Base-by-base conservation (phyloP, 2,797 vertebrate species). In the Enteromius mattozi region DNA sequence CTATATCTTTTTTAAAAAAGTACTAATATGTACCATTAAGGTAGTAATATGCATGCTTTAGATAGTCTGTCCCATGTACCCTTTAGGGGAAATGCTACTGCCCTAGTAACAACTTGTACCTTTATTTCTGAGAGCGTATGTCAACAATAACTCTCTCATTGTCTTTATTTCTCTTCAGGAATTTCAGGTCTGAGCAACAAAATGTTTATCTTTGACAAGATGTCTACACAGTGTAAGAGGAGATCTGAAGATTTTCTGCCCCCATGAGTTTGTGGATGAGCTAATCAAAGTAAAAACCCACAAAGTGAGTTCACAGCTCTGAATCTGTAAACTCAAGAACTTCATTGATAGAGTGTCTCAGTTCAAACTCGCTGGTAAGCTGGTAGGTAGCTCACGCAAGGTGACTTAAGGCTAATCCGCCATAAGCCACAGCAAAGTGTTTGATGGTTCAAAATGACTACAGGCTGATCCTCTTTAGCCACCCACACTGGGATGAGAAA, bases 381-480 rank as follows among this genome's bases (percentile, higher is more conserved):
- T 68, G 82, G 63, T 81, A 33, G 66, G 74, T 82, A 74, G 82
- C 82, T 47, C 63, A 54, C 42, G 30, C 47, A 45, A 74, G 56
- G 78, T 82, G 74, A 72, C 30, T 61, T 59, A 16, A 78, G 79
- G 66, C 68, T 87, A 85, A 82, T 85, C 83, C 65, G 4, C 56
- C 10, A 30, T 78, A 78, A 74, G 83, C 78, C 68, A 21, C 16
- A 49, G 70, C 45, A 72, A 81, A 87, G 83, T 85, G 69, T 85
- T 82, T 85, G 80, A 87, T 85, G 49, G 74, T 82, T 87, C 65
- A 85, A 87, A 87, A 69, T 33, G 83, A 63, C 83, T 45, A 79
- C 69, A 75, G 61, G 33, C 76, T 79, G 69, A 83, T 85, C 83
- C 70, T 85, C 68, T 80, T 85, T 79, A 79, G 75, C 74, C 69